Evolutionary conservation across 1,140 invertebrate species (phyloP).

Genomic region (Drosophila ercepeae): DNA sequence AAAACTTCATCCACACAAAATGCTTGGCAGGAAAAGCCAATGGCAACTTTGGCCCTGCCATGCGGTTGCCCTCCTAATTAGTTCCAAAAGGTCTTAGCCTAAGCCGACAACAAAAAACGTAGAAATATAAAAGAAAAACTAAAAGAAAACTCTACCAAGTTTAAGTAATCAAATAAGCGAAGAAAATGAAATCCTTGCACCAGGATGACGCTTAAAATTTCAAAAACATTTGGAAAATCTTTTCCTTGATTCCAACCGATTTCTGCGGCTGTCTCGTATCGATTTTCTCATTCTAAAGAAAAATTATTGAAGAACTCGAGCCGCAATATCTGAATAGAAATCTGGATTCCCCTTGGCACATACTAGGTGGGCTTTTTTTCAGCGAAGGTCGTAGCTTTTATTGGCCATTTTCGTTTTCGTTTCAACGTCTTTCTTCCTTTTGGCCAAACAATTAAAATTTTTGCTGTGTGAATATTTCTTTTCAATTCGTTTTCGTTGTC

Average conservation of each 20-base stretch:
- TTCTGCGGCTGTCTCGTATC: constrained; percentile 34
- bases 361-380: constrained; percentile 17
- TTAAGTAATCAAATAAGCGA: constrained; percentile 44
- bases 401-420: constrained; percentile 50
- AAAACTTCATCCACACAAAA: constrained; percentile 38
- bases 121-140: background rate
- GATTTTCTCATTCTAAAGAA: constrained; percentile 42
- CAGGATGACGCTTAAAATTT: too few species aligned
- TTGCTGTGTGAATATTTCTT: constrained; percentile 50
- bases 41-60: constrained; percentile 35
- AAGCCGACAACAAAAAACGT: too few species aligned
- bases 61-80: constrained; percentile 51
- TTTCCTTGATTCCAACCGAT: too few species aligned
- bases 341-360: constrained; percentile 13
- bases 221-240: too few species aligned
- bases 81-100: constrained; percentile 45
- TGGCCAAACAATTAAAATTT: constrained; percentile 54
- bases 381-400: constrained; percentile 62
- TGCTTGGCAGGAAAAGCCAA: constrained; percentile 22
- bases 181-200: constrained; percentile 34
- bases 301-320: constrained; percentile 27
- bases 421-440: constrained; percentile 41
- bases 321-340: constrained; percentile 20
- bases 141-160: constrained; percentile 36
- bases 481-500: constrained; percentile 25